These are phyloP conservation scores for Antitype chi DNA, from an alignment of 2,888 invertebrate genomes.

Conservation along the genomic window DNA sequence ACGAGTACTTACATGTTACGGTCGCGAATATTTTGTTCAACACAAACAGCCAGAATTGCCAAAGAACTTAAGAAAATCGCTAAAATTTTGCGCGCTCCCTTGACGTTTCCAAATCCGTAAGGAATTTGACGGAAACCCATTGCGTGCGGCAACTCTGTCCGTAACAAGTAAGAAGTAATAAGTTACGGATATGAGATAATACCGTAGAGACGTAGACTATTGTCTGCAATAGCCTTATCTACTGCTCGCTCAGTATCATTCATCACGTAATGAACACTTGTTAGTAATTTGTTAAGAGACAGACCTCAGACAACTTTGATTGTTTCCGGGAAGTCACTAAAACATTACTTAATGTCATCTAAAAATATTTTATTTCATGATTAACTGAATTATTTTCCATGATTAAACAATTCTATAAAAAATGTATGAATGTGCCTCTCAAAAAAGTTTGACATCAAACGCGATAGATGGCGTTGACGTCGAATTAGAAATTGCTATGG, in stretches of 20 bases:
- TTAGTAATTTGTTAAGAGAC: background rate
- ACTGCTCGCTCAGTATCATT: background rate
- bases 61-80: too few species aligned
- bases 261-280: constrained; percentile 22
- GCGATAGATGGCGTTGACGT: too few species aligned
- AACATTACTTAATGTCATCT: too few species aligned
- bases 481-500: background rate
- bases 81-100: too few species aligned
- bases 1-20: too few species aligned
- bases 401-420: too few species aligned
- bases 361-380: background rate
- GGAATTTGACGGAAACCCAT: constrained; percentile 5
- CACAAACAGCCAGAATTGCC: too few species aligned
- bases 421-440: too few species aligned
- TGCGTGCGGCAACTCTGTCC: constrained; percentile 10
- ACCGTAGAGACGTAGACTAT: background rate
- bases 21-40: too few species aligned
- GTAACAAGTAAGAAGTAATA: constrained; percentile 30
- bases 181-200: constrained; percentile 53
- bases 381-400: too few species aligned
- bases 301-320: background rate
- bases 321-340: background rate
- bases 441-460: too few species aligned
- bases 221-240: constrained; percentile 39
- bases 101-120: too few species aligned